Conservation (phyloP, 2,888 invertebrate species). For the Mythimna ferrago region DNA sequence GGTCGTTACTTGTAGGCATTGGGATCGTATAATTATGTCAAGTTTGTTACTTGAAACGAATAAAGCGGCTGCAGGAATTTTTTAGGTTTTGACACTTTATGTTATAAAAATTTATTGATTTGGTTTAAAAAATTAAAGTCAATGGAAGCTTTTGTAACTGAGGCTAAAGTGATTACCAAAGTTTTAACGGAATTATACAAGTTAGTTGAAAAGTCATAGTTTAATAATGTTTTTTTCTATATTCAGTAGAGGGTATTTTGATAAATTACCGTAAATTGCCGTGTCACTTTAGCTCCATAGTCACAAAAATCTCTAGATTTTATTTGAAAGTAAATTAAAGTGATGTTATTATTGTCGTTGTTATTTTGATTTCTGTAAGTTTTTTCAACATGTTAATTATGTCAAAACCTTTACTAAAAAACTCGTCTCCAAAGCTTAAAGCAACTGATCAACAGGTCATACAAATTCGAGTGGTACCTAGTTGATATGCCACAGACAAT, state of each 20-base stretch:
- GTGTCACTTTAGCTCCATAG: no score
- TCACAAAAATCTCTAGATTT: no score
- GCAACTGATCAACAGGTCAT: constrained; percentile 64
- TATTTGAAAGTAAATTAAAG: not conserved
- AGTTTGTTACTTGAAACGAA: not conserved
- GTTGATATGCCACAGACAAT: constrained; percentile 87
- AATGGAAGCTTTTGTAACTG: no score
- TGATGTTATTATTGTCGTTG: not conserved
- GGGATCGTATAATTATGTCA: constrained; percentile 2
- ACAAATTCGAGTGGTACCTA: constrained; percentile 77
- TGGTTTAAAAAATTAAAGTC: no score
- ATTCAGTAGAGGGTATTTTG: no score
- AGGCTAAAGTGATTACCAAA: no score
- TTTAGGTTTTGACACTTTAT: not conserved
- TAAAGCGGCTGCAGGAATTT: not conserved
- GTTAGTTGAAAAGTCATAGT: no score
- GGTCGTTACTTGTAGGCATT: constrained; percentile 29
- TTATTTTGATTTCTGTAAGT: not conserved
- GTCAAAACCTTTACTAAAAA: not conserved
- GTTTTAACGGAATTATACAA: no score
- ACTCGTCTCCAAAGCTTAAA: not conserved
- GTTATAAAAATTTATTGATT: not conserved
- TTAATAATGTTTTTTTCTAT: no score
- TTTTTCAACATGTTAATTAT: not conserved
- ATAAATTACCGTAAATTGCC: no score